Evolutionary conservation across 1,140 invertebrate genomes (phyloP).

Genomic region (Daktulosphaira vitifoliae): DNA sequence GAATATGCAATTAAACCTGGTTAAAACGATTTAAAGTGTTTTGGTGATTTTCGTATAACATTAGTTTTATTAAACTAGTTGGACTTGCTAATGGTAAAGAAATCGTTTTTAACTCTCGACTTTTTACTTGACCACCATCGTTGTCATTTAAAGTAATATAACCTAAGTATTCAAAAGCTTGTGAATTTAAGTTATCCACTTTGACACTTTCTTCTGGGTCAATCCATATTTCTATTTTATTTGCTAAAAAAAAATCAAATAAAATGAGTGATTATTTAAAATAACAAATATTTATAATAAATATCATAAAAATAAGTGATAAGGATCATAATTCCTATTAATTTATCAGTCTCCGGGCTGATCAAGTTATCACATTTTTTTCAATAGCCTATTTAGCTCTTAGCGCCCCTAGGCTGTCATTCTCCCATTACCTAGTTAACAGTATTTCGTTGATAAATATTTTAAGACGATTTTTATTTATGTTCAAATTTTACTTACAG

Average conservation of each 20-base stretch:
- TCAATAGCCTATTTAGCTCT: too few relatives aligned
- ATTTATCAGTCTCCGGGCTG: too few relatives aligned
- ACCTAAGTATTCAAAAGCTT: constrained; percentile 61
- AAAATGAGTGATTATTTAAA: background rate
- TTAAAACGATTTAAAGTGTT: constrained; percentile 67
- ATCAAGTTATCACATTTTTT: too few relatives aligned
- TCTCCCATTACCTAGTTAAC: too few relatives aligned
- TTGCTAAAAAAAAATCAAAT: constrained; percentile 40
- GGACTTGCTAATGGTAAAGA: constrained; percentile 53
- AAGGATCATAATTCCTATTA: background rate
- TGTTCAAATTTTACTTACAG: too few relatives aligned
- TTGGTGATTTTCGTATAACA: constrained; percentile 69
- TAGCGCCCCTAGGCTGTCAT: too few relatives aligned
- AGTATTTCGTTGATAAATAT: too few relatives aligned
- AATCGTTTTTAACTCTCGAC: constrained; percentile 76
- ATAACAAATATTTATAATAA: background rate
- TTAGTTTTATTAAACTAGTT: constrained; percentile 73
- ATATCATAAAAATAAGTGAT: background rate
- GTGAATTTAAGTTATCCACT: constrained; percentile 38
- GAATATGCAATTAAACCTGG: too few relatives aligned
- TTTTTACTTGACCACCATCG: constrained; percentile 68
- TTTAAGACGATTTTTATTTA: too few relatives aligned
- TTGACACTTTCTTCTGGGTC: constrained; percentile 44
- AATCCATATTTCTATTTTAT: constrained; percentile 48
- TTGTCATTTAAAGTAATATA: constrained; percentile 77